Evolutionary conservation across 2,113 vertebrate species (phyloP), one percentile per base, ranked within the genome.

Genomic region (Pao palembangensis): DNA sequence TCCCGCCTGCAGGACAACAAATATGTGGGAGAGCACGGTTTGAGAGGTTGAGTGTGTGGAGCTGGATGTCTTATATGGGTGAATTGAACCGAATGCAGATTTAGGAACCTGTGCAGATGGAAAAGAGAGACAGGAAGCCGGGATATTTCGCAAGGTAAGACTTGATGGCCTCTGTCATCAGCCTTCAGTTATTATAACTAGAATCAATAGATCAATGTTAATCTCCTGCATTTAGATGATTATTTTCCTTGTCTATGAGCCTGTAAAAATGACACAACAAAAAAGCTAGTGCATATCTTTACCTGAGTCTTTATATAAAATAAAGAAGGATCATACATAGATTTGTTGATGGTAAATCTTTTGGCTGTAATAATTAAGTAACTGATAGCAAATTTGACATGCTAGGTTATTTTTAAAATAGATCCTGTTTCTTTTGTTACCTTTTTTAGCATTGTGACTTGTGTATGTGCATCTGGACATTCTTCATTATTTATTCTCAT

Each of bases 131-230:
- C 59, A 79, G 86, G 50, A 90, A 90, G 75, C 82, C 77, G 42
- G 87, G 89, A 57, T 90, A 90, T 63, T 90, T 90, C 76, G 84
- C 87, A 67, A 86, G 88, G 89, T 90, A 84, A 79, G 79, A 0
- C 13, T 34, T 47, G 44, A 6, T 44, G 13, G 8, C 7, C 14
- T 15, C 0, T n/a, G 12, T 54, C 20, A 16, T 15, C 18, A 5
- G 43, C 25, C 20, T 47, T 47, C 18, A 1, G 17, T 57, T 4
- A 10, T 0, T 42, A 3, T 25, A 5, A 31, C 0, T 23, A 23
- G 21, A 23, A 23, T 23, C 21, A 23, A 2, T 23, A 23, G 21
- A 23, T 2, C 21, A 23, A 23, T 23, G 21, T 23, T 23, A 23
- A 23, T 23, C 21, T 23, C 21, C 21, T 23, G 21, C 2, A 23